Evolutionary conservation across 2,797 vertebrate genomes (phyloP), one percentile per base, ranked within the genome.

Genomic region (Anguilla pacifica): DNA sequence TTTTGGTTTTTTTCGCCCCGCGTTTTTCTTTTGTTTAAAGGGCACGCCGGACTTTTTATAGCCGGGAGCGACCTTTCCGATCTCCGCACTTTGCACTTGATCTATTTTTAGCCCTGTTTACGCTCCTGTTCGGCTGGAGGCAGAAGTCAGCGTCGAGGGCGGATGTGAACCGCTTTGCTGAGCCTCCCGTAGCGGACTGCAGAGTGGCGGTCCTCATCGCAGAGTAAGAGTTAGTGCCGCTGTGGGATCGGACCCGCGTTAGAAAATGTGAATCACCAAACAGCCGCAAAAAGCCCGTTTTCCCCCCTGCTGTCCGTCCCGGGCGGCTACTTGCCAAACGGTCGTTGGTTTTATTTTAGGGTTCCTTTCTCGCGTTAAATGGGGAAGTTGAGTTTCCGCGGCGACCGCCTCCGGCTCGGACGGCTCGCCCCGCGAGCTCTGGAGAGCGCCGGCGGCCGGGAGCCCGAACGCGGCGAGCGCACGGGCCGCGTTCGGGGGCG

Each of bases 51-150:
- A 86, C 84, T 83, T 51, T 83, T 88, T 39, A 49, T 70, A 53
- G 85, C 79, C 59, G 61, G 31, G 35, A 70, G 31, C 84, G 88
- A 86, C 85, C 85, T 89, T 89, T 89, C 53, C 85, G 51, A 82
- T 86, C 64, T 83, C 64, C 72, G 19, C 55, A 57, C 85, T 83
- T 46, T 57, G 46, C 64, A 88, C 85, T 82, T 86, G 70, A 83
- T 86, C 79, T 88, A 86, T 88, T 88, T 88, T 86, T 82, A 88
- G 88, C 74, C 79, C 74, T 86, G 88, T 88, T 86, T 88, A 86
- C 85, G 46, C 85, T 55, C 39, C 61, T 55, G 70, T 10, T 77
- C 83, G 17, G 67, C 82, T 74, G 11, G 46, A 85, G 74, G 11
- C 35, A 83, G 64, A 46, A 74, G 85, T 49, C 64, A 74, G 46